Evolutionary conservation across 1,140 invertebrate species (phyloP).

Genomic region (Heliothis virescens): DNA sequence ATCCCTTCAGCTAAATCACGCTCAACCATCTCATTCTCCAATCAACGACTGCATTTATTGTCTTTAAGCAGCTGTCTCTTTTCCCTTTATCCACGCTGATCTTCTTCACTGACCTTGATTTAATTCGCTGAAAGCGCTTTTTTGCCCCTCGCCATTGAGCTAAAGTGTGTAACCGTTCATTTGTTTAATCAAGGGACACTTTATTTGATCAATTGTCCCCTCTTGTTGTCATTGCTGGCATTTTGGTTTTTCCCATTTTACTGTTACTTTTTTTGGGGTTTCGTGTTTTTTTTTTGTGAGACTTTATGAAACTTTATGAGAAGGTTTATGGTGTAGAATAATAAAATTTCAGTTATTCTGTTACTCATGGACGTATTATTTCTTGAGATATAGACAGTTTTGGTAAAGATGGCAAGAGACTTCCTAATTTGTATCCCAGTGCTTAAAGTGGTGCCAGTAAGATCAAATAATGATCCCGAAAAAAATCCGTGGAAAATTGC

Average conservation of each 20-base stretch:
- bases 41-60: too few relatives aligned
- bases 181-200: conserved; percentile 46
- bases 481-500: too few relatives aligned
- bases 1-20: conserved; percentile 5
- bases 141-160: neutral
- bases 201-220: conserved; percentile 40
- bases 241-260: conserved; percentile 17
- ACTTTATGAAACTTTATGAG: too few relatives aligned
- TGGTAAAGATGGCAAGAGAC: too few relatives aligned
- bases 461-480: too few relatives aligned
- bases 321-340: neutral
- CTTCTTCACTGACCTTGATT: conserved; percentile 25
- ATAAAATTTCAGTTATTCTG: neutral
- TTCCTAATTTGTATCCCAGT: too few relatives aligned
- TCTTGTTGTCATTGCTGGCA: neutral
- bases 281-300: neutral
- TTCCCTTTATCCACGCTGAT: conserved; percentile 9
- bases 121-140: conserved; percentile 23
- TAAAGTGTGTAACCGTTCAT: conserved; percentile 30
- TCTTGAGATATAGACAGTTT: too few relatives aligned
- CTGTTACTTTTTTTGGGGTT: conserved; percentile 13
- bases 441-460: too few relatives aligned
- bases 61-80: conserved; percentile 20
- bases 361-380: neutral
- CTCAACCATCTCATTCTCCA: conserved; percentile 4